Conservation (phyloP, 2,113 vertebrate genomes). For the Actinemys pallida region DNA sequence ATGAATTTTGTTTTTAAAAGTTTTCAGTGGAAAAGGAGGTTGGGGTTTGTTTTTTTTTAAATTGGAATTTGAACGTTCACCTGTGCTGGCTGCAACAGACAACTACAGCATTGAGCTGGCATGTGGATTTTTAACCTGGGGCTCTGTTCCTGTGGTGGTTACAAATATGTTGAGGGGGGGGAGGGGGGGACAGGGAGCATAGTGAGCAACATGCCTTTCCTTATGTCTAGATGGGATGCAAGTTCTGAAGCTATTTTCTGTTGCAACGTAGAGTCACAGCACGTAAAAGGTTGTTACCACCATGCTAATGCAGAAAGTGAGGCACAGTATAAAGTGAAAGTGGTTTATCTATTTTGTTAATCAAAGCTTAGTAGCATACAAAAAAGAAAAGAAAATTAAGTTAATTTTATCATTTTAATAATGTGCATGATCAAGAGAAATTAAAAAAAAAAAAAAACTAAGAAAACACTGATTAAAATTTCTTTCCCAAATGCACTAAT, state of each 20-base stretch:
- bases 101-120: neutral
- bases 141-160: neutral
- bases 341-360: neutral
- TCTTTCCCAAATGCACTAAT: neutral
- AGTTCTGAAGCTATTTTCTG: neutral
- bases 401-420: neutral
- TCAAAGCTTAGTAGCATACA: accelerated
- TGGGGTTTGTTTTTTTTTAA: neutral
- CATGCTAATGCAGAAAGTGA: neutral
- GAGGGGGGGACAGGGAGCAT: neutral
- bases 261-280: neutral
- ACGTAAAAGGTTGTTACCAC: neutral
- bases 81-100: accelerated
- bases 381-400: neutral
- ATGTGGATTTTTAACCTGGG: neutral
- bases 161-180: neutral
- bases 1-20: neutral
- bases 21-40: neutral
- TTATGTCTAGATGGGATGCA: too few relatives aligned
- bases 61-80: neutral
- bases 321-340: neutral
- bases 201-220: neutral
- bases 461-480: neutral
- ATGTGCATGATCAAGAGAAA: neutral
- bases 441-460: neutral